Conservation (phyloP, 2,888 invertebrate genomes). For the Palloptera scutellata region DNA sequence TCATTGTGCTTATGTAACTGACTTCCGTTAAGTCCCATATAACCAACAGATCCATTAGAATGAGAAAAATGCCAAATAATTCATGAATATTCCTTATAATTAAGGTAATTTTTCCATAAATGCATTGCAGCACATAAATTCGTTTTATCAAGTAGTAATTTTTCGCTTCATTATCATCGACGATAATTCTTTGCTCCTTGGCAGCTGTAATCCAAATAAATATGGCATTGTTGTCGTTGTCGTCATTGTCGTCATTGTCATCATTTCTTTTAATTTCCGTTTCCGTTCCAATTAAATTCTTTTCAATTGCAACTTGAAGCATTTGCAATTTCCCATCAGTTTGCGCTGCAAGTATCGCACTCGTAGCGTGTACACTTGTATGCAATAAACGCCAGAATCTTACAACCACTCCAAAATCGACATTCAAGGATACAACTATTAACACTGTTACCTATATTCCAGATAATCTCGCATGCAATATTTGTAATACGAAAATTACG, state of each 20-base stretch:
- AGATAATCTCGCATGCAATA: neutral
- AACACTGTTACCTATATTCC: neutral
- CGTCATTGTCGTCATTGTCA: too few relatives aligned
- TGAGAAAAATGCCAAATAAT: slow-evolving; percentile 43
- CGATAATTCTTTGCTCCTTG: neutral
- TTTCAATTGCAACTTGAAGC: slow-evolving; percentile 30
- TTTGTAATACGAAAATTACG: neutral
- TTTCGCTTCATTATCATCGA: neutral
- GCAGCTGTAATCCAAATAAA: too few relatives aligned
- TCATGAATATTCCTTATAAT: slow-evolving; percentile 37
- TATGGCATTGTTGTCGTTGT: too few relatives aligned
- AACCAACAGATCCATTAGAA: slow-evolving; percentile 46
- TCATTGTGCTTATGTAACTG: slow-evolving; percentile 39
- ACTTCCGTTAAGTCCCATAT: slow-evolving; percentile 45
- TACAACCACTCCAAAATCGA: neutral
- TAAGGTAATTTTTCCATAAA: slow-evolving; percentile 34
- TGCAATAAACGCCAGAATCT: slow-evolving; percentile 27
- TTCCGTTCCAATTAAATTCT: slow-evolving; percentile 21
- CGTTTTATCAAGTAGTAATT: slow-evolving; percentile 14
- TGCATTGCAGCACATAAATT: slow-evolving; percentile 34
- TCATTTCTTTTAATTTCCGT: slow-evolving; percentile 19
- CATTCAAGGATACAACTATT: neutral
- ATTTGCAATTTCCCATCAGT: slow-evolving; percentile 40
- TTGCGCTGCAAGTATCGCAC: slow-evolving; percentile 45
- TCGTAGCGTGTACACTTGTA: slow-evolving; percentile 41